phyloP scores from a whole-genome alignment of 1,140 invertebrate species.

The Drosophila chauvacae region DNA sequence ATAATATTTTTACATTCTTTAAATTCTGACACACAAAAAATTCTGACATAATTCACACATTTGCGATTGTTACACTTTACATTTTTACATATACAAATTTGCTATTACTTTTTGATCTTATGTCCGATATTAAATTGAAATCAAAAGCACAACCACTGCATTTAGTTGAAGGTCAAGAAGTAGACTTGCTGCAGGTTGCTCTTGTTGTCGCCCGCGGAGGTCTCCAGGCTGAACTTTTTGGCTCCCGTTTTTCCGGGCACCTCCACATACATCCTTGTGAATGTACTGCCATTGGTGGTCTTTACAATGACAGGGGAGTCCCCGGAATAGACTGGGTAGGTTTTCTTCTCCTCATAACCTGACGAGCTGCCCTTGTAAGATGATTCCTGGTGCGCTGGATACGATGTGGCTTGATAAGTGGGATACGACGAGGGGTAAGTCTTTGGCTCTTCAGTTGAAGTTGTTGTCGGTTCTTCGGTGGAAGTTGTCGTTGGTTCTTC shows the following conservation, averaged over 20 bases:
- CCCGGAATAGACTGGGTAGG: background rate
- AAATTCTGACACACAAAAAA: background rate
- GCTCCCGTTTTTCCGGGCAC: slow-evolving; percentile 1
- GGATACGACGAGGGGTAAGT: slow-evolving; percentile 1
- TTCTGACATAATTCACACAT: background rate
- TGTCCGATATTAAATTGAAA: background rate
- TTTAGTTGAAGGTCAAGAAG: slow-evolving; percentile 4
- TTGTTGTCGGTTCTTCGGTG: background rate
- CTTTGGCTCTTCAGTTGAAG: background rate
- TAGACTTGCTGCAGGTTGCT: slow-evolving; percentile 2
- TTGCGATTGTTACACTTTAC: background rate
- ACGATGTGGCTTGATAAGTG: background rate
- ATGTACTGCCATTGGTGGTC: slow-evolving; percentile 6
- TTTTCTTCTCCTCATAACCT: background rate
- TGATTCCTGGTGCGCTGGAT: background rate
- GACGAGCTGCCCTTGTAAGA: background rate
- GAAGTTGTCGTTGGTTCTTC: background rate
- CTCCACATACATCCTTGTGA: slow-evolving; percentile 1
- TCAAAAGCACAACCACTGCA: background rate
- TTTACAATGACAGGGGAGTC: slow-evolving; percentile 2
- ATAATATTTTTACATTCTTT: background rate
- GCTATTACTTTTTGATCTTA: background rate
- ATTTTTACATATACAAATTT: background rate
- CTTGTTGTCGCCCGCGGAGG: background rate
- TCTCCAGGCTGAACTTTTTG: slow-evolving; percentile 11